These are phyloP conservation scores for Acanthornis magna DNA, from an alignment of 2,797 vertebrate genomes.

Conservation along the genomic window DNA sequence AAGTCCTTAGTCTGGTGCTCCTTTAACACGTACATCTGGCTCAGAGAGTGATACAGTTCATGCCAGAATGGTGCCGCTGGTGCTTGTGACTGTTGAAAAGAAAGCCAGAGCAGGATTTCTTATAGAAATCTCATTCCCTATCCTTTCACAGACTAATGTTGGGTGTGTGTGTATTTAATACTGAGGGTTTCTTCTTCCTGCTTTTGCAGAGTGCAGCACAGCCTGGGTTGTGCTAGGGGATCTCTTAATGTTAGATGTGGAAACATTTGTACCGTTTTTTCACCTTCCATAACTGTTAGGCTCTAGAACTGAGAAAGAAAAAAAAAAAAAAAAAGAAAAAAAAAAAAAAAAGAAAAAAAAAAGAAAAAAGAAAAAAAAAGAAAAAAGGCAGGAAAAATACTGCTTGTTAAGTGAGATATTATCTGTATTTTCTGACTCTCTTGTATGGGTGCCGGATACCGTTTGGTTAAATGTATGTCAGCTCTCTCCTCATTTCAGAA, in stretches of 20 bases:
- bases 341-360: background rate
- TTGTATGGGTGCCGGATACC: conserved; percentile 45
- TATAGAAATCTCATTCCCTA: background rate
- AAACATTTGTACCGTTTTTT: conserved; percentile 4
- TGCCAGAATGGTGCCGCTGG: background rate
- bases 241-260: background rate
- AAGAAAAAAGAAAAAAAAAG: background rate
- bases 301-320: background rate
- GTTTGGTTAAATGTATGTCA: conserved; percentile 71
- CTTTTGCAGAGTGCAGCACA: background rate
- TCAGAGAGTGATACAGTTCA: background rate
- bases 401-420: conserved; percentile 67
- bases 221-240: background rate
- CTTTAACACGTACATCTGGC: background rate
- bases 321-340: no score
- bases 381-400: conserved; percentile 44
- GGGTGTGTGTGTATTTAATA: background rate
- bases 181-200: background rate
- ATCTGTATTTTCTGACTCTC: conserved; percentile 65
- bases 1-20: background rate
- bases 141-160: background rate
- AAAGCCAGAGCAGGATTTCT: background rate
- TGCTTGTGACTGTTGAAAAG: background rate
- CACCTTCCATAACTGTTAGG: conserved; percentile 27
- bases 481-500: conserved; percentile 68